Base-by-base conservation (phyloP, 2,888 invertebrate species). In the Acanthacorydalis orientalis region DNA sequence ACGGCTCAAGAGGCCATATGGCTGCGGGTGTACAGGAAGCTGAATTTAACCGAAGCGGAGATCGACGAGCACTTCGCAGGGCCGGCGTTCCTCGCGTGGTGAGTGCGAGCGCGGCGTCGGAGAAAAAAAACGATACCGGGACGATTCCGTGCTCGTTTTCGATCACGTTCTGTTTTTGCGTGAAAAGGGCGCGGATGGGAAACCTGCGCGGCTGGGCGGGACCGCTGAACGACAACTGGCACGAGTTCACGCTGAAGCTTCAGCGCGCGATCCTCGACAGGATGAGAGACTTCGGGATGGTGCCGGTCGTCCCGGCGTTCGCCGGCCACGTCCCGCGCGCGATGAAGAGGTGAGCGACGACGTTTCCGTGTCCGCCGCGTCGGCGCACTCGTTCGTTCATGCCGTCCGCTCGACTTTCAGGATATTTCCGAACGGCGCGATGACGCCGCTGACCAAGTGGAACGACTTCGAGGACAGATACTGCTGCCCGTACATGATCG, bases 21-120 rank as follows among this genome's bases (percentile, higher is more conserved):
- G 90, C 65, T 75, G 40, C 74, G 77, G 55, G 77, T 93, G 8
- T 95, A 87, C 60, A 62, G 64, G 32, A 68, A 75, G 44, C 62
- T 93, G 45, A 87, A 87, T 14, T 71, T 96, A 53, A 81, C 77
- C 0, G 65, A 75, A 15, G 64, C 72, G 1, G 92, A 95, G 59
- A 78, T 96, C 33, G 70, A 81, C 53, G 72, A 77, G 15, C 85
- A 90, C 63, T 88, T 96, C 60, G 77, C 85, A 1, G 96, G 96
- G 1, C 91, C 95, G 1, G 92, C 90, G 0, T 97, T 95, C 64
- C 71, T 92, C 16, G 84, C 95, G 15, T 97, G 96, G 95, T 80
- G 59, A 23, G 23, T 23, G 6, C 23, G 23, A 23, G 23, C 23
- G 6, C 23, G 6, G 2, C 6, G 3, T 23, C 23, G 3, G 23